Percentiles rank a stretch among this genome's conserved stretches.
These are phyloP conservation scores for Galaxias olidus DNA, from an alignment of 2,797 vertebrate species.

Conservation along the genomic window DNA sequence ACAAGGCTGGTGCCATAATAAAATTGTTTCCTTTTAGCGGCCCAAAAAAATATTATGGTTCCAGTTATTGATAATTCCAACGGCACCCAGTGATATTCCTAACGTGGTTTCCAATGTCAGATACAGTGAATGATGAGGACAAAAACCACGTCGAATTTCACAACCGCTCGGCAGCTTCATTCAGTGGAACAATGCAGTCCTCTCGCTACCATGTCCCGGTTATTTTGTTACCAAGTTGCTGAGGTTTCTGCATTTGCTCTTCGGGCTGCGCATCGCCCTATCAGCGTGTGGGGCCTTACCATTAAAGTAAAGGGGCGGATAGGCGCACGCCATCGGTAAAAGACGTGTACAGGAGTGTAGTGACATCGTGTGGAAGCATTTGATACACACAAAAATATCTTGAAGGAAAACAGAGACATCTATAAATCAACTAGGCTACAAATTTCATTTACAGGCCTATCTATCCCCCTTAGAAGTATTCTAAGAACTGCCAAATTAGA, in stretches of 20 bases:
- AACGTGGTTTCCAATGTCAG: slow-evolving; percentile 20
- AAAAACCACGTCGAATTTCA: slow-evolving; percentile 4
- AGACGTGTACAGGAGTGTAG: slow-evolving; percentile 2
- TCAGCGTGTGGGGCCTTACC: slow-evolving; percentile 6
- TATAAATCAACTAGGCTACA: too few relatives aligned
- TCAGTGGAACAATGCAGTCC: slow-evolving; percentile 9
- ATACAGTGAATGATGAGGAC: background rate
- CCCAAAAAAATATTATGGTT: slow-evolving; percentile 22
- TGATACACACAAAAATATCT: too few relatives aligned
- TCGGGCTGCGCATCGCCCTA: slow-evolving; percentile 33
- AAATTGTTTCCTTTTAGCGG: slow-evolving; percentile 16
- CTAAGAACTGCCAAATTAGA: too few relatives aligned
- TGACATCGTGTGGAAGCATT: slow-evolving; percentile 28
- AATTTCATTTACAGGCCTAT: too few relatives aligned
- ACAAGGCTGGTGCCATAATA: slow-evolving; percentile 26
- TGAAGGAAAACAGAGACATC: too few relatives aligned
- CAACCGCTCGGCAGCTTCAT: background rate
- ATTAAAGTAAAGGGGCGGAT: background rate
- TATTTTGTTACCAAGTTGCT: slow-evolving; percentile 26
- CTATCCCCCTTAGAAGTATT: too few relatives aligned
- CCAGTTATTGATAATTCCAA: slow-evolving; percentile 12
- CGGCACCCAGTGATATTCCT: background rate
- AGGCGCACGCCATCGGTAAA: background rate
- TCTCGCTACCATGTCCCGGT: slow-evolving; percentile 18
- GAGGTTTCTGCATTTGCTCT: slow-evolving; percentile 16